Percentiles rank a stretch among this genome's conserved stretches.
These are phyloP conservation scores for Drosophila fuyamai DNA, from an alignment of 1,140 invertebrate species.

Conservation along the genomic window DNA sequence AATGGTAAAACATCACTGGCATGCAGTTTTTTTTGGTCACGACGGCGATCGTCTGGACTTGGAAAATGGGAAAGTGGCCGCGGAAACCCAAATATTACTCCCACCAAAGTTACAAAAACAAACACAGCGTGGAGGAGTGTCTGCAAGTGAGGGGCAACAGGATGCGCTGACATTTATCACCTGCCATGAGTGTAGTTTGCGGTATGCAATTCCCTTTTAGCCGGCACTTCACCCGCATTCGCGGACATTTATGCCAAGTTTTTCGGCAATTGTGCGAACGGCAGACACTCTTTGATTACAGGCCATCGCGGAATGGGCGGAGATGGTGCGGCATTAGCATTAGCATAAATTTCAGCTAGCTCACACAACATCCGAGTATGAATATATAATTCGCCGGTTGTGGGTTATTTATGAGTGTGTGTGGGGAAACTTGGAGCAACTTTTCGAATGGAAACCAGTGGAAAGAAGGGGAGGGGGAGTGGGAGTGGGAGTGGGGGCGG, in stretches of 20 bases:
- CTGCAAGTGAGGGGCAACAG: constrained; percentile 74
- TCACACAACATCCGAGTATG: constrained; percentile 65
- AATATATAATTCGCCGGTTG: constrained; percentile 67
- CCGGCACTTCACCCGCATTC: constrained; percentile 8
- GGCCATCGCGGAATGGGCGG: not conserved
- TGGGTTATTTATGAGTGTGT: constrained; percentile 40
- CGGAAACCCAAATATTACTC: not conserved
- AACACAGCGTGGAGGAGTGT: not conserved
- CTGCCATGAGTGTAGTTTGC: constrained; percentile 26
- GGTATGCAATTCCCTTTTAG: constrained; percentile 9
- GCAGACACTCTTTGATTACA: constrained; percentile 53
- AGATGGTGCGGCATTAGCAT: constrained; percentile 28
- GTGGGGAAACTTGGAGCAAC: constrained; percentile 51
- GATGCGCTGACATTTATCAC: constrained; percentile 78
- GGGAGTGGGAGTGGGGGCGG: not conserved
- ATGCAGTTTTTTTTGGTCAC: constrained; percentile 5
- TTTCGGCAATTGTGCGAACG: constrained; percentile 20
- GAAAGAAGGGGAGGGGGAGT: not conserved
- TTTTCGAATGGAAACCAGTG: constrained; percentile 14
- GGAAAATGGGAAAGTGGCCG: not conserved
- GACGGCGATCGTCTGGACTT: not conserved
- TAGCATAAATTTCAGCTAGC: constrained; percentile 74
- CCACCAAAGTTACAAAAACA: not conserved
- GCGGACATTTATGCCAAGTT: constrained; percentile 41
- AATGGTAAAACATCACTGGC: not conserved